These are phyloP conservation scores for Drosophila neotestacea DNA, from an alignment of 2,888 invertebrate genomes.

Conservation along the genomic window DNA sequence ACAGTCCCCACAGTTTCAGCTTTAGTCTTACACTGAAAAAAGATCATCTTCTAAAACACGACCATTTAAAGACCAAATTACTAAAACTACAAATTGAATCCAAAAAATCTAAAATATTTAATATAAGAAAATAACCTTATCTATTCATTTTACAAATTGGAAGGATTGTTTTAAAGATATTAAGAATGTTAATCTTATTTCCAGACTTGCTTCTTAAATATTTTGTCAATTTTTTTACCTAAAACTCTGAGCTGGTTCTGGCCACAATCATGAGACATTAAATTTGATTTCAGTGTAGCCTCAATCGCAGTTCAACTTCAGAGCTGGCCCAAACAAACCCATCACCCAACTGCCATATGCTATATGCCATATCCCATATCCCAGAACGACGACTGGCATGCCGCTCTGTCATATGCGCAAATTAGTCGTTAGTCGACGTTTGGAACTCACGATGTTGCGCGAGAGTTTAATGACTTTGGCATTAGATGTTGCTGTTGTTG, in stretches of 20 bases:
- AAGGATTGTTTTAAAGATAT: too few species aligned
- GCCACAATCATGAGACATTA: too few species aligned
- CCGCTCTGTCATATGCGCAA: constrained; percentile 77
- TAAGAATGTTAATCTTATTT: too few species aligned
- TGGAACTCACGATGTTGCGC: constrained; percentile 54
- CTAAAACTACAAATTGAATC: too few species aligned
- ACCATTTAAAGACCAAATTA: too few species aligned
- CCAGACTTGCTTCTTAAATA: too few species aligned
- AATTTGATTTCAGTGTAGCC: constrained; percentile 5
- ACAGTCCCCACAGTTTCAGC: not conserved
- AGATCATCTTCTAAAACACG: too few species aligned
- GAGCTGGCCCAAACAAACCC: constrained; percentile 12
- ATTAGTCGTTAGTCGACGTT: constrained; percentile 77
- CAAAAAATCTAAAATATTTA: too few species aligned
- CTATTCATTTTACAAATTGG: too few species aligned
- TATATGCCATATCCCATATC: constrained; percentile 42
- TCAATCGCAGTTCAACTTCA: constrained; percentile 27
- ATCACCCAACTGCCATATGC: constrained; percentile 18
- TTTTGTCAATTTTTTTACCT: too few species aligned
- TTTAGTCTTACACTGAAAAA: not conserved
- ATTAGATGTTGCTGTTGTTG: constrained; percentile 60
- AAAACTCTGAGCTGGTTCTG: too few species aligned
- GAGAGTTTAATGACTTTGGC: constrained; percentile 79
- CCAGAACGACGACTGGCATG: constrained; percentile 69
- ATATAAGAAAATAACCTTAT: too few species aligned